Conservation (phyloP, 2,888 invertebrate species). For the Troglohyphantes excavatus region DNA sequence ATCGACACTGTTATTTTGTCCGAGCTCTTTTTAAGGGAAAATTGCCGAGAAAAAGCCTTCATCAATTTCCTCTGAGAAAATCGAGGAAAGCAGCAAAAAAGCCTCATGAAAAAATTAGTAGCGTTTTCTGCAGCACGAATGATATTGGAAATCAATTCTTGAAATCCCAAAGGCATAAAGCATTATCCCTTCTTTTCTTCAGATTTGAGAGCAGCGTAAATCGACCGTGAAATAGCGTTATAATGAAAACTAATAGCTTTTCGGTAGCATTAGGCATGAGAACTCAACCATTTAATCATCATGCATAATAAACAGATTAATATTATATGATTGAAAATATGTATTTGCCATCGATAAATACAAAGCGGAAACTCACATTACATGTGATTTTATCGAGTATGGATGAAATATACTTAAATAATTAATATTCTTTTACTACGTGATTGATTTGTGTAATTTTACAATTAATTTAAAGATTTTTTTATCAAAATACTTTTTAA, state of each 20-base stretch:
- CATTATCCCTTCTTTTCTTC: slow-evolving; percentile 40
- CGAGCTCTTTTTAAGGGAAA: too few species aligned
- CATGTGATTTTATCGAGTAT: too few species aligned
- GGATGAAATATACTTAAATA: too few species aligned
- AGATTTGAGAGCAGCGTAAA: slow-evolving; percentile 24
- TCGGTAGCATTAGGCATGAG: background rate
- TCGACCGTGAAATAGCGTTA: slow-evolving; percentile 42
- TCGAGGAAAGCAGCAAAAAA: background rate
- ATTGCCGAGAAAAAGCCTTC: background rate
- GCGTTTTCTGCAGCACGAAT: slow-evolving; percentile 28
- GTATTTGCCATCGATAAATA: too few species aligned
- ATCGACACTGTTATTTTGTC: too few species aligned
- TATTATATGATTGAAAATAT: background rate
- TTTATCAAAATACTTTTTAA: too few species aligned
- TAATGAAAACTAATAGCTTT: slow-evolving; percentile 44
- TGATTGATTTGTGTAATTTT: too few species aligned
- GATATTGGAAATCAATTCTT: slow-evolving; percentile 53
- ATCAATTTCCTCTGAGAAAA: slow-evolving; percentile 14
- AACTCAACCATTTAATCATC: background rate
- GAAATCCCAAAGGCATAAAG: slow-evolving; percentile 35
- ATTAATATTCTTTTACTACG: too few species aligned
- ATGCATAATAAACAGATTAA: slow-evolving; percentile 4
- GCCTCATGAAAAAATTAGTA: background rate
- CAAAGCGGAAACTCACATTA: too few species aligned
- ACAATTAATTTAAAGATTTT: too few species aligned